phyloP scores from a whole-genome alignment of 2,113 vertebrate species.

The Gymnobelideus leadbeateri region DNA sequence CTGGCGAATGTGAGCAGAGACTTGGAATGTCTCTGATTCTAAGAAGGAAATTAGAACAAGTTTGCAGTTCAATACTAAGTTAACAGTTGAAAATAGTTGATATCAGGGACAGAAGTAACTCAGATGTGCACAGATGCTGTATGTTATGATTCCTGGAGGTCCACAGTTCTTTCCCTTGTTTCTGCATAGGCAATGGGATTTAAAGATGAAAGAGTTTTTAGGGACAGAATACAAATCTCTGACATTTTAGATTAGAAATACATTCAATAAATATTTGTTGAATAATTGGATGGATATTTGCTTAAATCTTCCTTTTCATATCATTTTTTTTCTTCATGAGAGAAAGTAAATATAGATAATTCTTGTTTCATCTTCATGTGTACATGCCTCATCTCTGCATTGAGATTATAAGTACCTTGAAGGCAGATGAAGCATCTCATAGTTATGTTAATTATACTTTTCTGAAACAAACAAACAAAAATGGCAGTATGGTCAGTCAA shows the following conservation, averaged over 20 bases:
- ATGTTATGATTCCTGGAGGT: background rate
- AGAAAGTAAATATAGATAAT: background rate
- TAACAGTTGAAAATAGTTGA: constrained; percentile 9
- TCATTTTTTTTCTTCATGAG: background rate
- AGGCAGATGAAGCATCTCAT: background rate
- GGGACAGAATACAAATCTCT: background rate
- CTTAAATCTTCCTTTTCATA: background rate
- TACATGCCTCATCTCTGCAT: background rate
- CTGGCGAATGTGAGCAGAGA: background rate
- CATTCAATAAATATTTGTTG: background rate
- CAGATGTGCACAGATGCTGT: background rate
- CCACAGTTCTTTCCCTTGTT: constrained; percentile 14
- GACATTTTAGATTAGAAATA: background rate
- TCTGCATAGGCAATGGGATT: background rate
- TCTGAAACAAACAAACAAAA: background rate
- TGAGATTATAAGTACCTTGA: background rate
- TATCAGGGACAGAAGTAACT: background rate
- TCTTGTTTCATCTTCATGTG: background rate
- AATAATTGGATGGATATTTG: background rate
- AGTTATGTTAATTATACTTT: background rate
- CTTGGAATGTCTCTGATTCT: background rate
- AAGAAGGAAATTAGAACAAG: background rate
- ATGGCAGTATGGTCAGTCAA: background rate
- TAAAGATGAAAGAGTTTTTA: background rate
- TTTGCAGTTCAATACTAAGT: constrained; percentile 2